phyloP scores from a whole-genome alignment of 2,797 vertebrate genomes.

The Alosa sapidissima region DNA sequence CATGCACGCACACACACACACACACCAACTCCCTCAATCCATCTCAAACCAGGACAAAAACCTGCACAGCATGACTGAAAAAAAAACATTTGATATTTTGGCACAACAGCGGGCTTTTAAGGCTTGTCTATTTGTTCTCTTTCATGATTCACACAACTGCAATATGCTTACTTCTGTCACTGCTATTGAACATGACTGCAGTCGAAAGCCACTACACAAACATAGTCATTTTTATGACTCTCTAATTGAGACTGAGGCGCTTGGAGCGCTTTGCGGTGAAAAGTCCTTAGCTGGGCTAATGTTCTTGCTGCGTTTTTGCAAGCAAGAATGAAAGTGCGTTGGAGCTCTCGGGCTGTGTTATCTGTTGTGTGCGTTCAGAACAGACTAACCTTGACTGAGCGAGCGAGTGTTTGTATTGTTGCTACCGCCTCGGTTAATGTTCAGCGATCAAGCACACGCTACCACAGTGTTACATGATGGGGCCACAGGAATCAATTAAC shows the following conservation, averaged over 20 bases:
- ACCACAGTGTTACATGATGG: background rate
- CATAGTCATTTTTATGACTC: too few relatives aligned
- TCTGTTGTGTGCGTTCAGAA: background rate
- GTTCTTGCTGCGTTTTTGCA: background rate
- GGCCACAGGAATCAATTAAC: constrained; percentile 3
- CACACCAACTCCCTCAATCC: background rate
- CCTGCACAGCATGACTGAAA: too few relatives aligned
- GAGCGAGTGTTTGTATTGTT: background rate
- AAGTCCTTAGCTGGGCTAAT: background rate
- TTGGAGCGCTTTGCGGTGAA: too few relatives aligned
- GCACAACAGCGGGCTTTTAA: too few relatives aligned
- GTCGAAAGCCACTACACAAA: too few relatives aligned
- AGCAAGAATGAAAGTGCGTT: background rate
- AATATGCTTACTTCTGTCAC: too few relatives aligned
- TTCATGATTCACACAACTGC: too few relatives aligned
- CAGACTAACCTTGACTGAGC: background rate
- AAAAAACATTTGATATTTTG: too few relatives aligned
- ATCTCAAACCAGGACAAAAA: too few relatives aligned
- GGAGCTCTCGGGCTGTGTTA: background rate
- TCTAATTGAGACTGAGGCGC: too few relatives aligned
- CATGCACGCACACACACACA: constrained; percentile 8
- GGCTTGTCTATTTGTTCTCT: too few relatives aligned
- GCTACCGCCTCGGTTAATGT: background rate
- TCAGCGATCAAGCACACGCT: background rate
- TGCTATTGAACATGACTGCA: too few relatives aligned